Evolutionary conservation across 1,140 invertebrate genomes (phyloP).

Genomic region (Neodiprion pinetum): DNA sequence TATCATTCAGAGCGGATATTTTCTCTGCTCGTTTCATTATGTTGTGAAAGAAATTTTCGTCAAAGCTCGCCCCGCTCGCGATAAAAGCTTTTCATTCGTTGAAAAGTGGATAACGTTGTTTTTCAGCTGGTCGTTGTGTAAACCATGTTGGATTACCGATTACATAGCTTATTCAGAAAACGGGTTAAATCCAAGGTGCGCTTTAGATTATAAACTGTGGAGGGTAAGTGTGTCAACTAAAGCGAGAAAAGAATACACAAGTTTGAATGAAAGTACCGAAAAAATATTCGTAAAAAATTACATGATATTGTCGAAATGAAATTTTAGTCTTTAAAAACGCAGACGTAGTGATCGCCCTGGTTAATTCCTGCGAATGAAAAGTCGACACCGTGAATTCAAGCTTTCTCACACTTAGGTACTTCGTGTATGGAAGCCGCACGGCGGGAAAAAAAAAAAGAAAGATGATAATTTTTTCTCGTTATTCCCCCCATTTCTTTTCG

Average conservation of each 20-base stretch:
- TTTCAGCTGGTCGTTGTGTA: background rate
- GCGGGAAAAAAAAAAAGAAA: background rate
- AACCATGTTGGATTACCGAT: background rate
- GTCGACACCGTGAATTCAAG: background rate
- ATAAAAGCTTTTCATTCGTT: conserved; percentile 3
- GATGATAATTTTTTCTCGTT: background rate
- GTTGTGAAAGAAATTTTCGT: background rate
- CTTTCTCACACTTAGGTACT: background rate
- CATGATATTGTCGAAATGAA: too few relatives aligned
- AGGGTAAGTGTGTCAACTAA: too few relatives aligned
- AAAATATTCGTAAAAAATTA: too few relatives aligned
- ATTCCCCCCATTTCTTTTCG: background rate
- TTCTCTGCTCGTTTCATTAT: background rate
- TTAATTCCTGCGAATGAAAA: background rate
- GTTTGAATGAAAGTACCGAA: too few relatives aligned
- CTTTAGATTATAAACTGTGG: too few relatives aligned
- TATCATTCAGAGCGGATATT: background rate
- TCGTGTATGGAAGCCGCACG: background rate
- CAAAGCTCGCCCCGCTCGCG: background rate
- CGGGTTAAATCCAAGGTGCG: too few relatives aligned
- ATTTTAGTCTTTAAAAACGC: too few relatives aligned
- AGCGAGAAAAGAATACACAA: too few relatives aligned
- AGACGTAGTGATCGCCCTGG: too few relatives aligned
- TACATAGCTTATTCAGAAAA: too few relatives aligned
- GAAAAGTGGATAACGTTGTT: background rate